Conservation (phyloP, 2,113 vertebrate species). For the Phasianus colchicus region DNA sequence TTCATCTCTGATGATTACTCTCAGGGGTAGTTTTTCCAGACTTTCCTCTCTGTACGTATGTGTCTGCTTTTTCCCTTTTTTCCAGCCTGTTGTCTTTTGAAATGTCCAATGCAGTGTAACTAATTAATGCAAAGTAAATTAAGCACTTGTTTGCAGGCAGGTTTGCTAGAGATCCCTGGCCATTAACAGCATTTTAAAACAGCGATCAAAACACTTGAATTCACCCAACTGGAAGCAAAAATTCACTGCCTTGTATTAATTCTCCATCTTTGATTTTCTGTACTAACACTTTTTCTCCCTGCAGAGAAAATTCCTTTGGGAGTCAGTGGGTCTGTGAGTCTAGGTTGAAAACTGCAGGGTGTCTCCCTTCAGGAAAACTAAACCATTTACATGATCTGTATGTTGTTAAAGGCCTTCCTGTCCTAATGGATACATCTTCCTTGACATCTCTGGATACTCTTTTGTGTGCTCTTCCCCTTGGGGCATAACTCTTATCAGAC, state of each 20-base stretch:
- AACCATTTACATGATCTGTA: neutral
- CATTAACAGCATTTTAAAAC: neutral
- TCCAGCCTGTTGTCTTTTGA: neutral
- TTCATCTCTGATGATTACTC: slow-evolving; percentile 16
- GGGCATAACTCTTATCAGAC: neutral
- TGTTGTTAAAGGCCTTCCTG: neutral
- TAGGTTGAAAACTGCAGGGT: neutral
- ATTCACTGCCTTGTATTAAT: neutral
- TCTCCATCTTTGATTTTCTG: neutral
- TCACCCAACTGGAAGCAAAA: neutral
- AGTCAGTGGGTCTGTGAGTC: neutral
- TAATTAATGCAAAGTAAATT: neutral
- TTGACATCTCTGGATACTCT: neutral
- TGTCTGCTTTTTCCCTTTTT: neutral
- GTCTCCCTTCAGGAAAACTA: neutral
- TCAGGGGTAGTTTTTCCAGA: slow-evolving; percentile 60
- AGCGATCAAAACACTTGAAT: neutral
- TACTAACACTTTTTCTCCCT: neutral
- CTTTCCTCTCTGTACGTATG: slow-evolving; percentile 26
- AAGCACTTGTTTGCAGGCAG: neutral
- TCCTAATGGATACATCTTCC: neutral
- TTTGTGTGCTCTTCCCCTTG: neutral
- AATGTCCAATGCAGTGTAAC: slow-evolving; percentile 57
- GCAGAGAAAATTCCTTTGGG: neutral
- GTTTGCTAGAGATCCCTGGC: neutral